These are phyloP conservation scores for Enteromius fasciolatus DNA, from an alignment of 2,797 vertebrate species.

Conservation along the genomic window DNA sequence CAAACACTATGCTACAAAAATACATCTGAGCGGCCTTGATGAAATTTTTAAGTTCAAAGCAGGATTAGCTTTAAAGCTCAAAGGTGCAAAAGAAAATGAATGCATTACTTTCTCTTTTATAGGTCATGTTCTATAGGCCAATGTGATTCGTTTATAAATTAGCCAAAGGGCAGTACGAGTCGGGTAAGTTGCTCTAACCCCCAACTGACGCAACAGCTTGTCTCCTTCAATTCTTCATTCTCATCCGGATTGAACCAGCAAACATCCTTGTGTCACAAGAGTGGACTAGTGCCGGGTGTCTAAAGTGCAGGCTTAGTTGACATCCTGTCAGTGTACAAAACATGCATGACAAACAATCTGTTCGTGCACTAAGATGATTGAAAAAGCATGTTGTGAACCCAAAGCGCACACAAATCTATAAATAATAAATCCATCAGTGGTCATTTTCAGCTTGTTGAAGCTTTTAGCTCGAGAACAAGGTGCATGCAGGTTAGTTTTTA, in stretches of 20 bases:
- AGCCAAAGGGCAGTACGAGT: slow-evolving; percentile 37
- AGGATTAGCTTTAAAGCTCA: neutral
- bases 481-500: neutral
- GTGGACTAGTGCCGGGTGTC: slow-evolving; percentile 5
- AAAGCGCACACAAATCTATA: slow-evolving; percentile 16
- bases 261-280: slow-evolving; percentile 40
- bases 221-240: slow-evolving; percentile 34
- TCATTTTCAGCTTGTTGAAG: neutral
- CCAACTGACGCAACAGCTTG: slow-evolving; percentile 38
- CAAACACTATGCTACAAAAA: neutral
- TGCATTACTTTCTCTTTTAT: neutral
- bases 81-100: neutral
- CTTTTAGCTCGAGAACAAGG: slow-evolving; percentile 14
- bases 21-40: neutral
- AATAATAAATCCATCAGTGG: slow-evolving; percentile 31
- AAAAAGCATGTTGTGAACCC: slow-evolving; percentile 35
- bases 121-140: neutral
- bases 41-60: neutral
- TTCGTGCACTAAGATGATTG: slow-evolving; percentile 8
- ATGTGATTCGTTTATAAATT: slow-evolving; percentile 37
- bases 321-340: slow-evolving; percentile 38
- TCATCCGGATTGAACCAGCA: slow-evolving; percentile 35
- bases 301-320: slow-evolving; percentile 43
- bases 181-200: slow-evolving; percentile 30
- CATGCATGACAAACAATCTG: slow-evolving; percentile 33